phyloP scores from a whole-genome alignment of 1,140 invertebrate genomes.

The Drosophila aff. region DNA sequence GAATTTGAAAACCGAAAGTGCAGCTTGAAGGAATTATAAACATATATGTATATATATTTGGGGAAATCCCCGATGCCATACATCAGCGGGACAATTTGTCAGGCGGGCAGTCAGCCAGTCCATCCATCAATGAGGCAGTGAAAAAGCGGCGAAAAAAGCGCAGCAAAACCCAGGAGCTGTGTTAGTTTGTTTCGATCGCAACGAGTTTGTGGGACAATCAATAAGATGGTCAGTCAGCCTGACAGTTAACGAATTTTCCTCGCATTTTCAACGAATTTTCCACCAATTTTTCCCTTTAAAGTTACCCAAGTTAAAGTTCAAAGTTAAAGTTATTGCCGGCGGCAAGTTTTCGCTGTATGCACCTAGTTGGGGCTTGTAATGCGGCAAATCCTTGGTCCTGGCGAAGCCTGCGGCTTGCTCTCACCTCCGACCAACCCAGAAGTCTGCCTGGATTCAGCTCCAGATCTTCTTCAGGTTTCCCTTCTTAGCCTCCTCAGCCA shows the following conservation, averaged over 20 bases:
- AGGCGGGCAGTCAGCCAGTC: slow-evolving; percentile 54
- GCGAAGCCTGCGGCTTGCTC: slow-evolving; percentile 56
- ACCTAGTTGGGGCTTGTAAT: slow-evolving; percentile 56
- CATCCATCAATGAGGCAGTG: slow-evolving; percentile 64
- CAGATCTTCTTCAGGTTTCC: slow-evolving; percentile 8
- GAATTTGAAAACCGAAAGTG: slow-evolving; percentile 43
- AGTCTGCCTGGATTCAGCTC: slow-evolving; percentile 9
- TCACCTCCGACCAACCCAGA: slow-evolving; percentile 37
- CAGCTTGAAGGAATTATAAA: slow-evolving; percentile 12
- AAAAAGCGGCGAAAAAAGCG: slow-evolving; percentile 8
- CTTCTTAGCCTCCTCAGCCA: slow-evolving; percentile 18
- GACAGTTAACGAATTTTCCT: neutral
- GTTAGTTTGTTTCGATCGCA: slow-evolving; percentile 50
- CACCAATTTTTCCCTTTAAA: neutral
- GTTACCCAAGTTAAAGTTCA: neutral
- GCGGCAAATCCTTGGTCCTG: slow-evolving; percentile 44
- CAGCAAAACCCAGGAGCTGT: neutral
- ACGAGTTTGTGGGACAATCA: slow-evolving; percentile 63
- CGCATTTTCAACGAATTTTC: neutral
- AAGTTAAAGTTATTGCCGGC: slow-evolving; percentile 42
- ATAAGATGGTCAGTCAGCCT: slow-evolving; percentile 47
- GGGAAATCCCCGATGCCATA: slow-evolving; percentile 30
- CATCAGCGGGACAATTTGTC: slow-evolving; percentile 72
- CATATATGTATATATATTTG: neutral
- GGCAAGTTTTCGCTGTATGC: slow-evolving; percentile 46